Percentiles rank a stretch among this genome's conserved stretches.
Conservation (phyloP, 2,797 vertebrate genomes). For the Acestrorhynchus altus region DNA sequence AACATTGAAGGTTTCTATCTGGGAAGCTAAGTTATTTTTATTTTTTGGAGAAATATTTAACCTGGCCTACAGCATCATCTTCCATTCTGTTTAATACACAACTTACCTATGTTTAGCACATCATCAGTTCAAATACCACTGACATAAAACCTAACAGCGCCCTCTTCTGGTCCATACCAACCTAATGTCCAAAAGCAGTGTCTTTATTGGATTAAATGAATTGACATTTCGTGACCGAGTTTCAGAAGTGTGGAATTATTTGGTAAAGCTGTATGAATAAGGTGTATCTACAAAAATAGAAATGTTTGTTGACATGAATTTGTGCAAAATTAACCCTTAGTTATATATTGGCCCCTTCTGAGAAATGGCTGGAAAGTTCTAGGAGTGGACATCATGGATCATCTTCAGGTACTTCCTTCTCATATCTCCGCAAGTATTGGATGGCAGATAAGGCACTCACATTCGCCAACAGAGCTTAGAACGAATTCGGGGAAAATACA, state of each 20-base stretch:
- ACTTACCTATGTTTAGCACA: conserved; percentile 44
- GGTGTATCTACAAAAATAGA: conserved; percentile 40
- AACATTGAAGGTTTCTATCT: too few species aligned
- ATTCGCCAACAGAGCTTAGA: conserved; percentile 90
- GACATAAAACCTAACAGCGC: conserved; percentile 42
- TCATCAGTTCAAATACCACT: conserved; percentile 33
- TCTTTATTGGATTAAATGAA: conserved; percentile 43
- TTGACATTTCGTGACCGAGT: neutral
- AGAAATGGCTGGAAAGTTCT: conserved; percentile 61
- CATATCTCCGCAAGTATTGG: conserved; percentile 87
- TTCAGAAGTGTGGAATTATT: neutral
- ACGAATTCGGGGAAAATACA: conserved; percentile 52
- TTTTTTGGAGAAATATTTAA: too few species aligned
- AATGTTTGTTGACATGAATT: conserved; percentile 40
- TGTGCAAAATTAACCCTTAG: conserved; percentile 48
- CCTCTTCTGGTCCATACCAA: conserved; percentile 66
- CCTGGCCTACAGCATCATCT: neutral
- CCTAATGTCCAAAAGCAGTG: conserved; percentile 47
- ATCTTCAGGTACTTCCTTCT: conserved; percentile 63
- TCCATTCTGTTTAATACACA: conserved; percentile 1
- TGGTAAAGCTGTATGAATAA: neutral
- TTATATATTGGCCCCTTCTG: conserved; percentile 67
- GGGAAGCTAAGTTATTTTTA: too few species aligned
- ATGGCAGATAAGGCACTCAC: conserved; percentile 94
- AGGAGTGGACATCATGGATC: conserved; percentile 54